Evolutionary conservation across 2,797 vertebrate species (phyloP).

Genomic region (Choloepus didactylus): DNA sequence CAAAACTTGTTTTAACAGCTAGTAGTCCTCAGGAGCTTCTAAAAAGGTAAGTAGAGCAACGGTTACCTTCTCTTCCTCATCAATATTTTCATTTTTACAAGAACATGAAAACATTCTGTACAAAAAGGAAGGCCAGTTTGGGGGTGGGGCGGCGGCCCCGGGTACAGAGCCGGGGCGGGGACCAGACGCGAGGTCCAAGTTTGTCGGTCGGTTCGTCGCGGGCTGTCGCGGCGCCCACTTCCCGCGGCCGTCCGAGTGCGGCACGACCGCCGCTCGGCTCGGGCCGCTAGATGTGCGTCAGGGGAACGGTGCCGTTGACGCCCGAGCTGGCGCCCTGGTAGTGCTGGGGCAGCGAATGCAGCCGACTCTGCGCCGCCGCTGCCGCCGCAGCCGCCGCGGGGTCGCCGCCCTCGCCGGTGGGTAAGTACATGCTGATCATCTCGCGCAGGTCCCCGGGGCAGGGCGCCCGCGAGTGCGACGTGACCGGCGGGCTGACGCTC

Average conservation of each 20-base stretch:
- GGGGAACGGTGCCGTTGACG: slow-evolving; percentile 97
- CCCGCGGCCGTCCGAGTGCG: not conserved
- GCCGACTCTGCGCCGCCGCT: slow-evolving; percentile 95
- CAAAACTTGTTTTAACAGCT: slow-evolving; percentile 86
- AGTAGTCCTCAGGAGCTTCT: slow-evolving; percentile 86
- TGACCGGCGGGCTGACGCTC: slow-evolving; percentile 96
- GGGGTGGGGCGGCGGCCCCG: not conserved
- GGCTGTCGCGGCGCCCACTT: too few species aligned
- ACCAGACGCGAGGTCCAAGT: not conserved
- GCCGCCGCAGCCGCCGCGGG: slow-evolving; percentile 91
- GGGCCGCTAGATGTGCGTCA: slow-evolving; percentile 91
- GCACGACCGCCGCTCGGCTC: not conserved
- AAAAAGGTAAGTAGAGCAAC: slow-evolving; percentile 88
- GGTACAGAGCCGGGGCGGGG: not conserved
- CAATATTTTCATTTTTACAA: slow-evolving; percentile 88
- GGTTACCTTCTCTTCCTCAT: slow-evolving; percentile 88
- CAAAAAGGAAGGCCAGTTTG: slow-evolving; percentile 89
- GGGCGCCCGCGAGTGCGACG: slow-evolving; percentile 94
- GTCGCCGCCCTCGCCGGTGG: slow-evolving; percentile 94
- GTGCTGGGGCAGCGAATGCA: slow-evolving; percentile 97
- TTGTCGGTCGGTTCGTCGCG: not conserved
- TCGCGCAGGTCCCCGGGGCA: slow-evolving; percentile 98
- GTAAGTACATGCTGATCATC: slow-evolving; percentile 99
- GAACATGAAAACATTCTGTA: slow-evolving; percentile 94
- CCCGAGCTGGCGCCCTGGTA: slow-evolving; percentile 96